Evolutionary conservation across 2,113 vertebrate genomes (phyloP).

Genomic region (Actenoides lindsayi): DNA sequence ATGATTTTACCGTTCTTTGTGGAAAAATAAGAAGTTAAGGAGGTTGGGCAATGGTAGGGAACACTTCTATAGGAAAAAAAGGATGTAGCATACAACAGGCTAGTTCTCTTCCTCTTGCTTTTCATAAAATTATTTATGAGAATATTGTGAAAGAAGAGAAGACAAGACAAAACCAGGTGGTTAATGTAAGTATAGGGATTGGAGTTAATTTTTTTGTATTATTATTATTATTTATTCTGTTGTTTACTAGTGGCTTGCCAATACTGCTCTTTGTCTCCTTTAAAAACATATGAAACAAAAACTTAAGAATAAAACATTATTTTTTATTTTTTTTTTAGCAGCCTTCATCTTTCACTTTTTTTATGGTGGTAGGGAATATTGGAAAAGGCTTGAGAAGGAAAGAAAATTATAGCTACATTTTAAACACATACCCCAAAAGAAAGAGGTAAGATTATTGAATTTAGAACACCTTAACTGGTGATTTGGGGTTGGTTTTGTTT

Average conservation of each 20-base stretch:
- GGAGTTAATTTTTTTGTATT: not conserved
- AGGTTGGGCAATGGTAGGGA: not conserved
- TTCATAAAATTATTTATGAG: not conserved
- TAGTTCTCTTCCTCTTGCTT: not conserved
- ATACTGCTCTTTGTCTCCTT: not conserved
- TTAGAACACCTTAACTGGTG: not conserved
- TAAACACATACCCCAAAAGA: not conserved
- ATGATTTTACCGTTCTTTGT: not conserved
- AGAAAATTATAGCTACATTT: not conserved
- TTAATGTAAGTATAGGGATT: not conserved
- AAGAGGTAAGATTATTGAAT: not conserved
- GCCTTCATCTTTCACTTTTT: not conserved
- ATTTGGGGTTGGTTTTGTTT: not conserved
- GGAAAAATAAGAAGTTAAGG: not conserved
- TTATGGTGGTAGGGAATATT: not conserved
- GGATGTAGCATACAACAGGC: not conserved
- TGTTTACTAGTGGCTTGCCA: not conserved
- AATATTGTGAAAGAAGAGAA: constrained; percentile 5
- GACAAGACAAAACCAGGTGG: not conserved
- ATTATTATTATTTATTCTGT: not conserved
- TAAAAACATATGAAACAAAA: not conserved
- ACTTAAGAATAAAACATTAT: not conserved
- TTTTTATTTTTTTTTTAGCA: not conserved
- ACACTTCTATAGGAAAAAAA: not conserved
- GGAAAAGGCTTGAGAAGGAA: not conserved